These are phyloP conservation scores for Ascaphus truei DNA, from an alignment of 2,113 vertebrate genomes.

Conservation along the genomic window DNA sequence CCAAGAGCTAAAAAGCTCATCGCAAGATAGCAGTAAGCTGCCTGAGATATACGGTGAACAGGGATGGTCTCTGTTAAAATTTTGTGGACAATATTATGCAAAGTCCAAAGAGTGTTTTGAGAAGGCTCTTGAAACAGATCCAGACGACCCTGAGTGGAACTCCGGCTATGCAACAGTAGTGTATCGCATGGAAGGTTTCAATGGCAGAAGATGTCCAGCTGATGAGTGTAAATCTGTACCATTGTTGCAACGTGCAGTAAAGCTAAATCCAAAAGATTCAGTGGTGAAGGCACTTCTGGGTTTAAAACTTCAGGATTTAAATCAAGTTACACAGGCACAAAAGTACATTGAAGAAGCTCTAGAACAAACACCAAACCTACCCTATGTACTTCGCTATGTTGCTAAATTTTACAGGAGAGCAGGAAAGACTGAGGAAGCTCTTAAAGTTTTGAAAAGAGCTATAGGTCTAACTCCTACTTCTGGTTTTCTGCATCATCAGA, in stretches of 20 bases:
- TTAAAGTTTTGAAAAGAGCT: conserved; percentile 52
- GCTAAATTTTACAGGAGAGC: conserved; percentile 66
- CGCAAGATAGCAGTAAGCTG: conserved; percentile 32
- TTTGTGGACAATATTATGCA: conserved; percentile 50
- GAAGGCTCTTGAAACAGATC: conserved; percentile 60
- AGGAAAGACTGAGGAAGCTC: conserved; percentile 43
- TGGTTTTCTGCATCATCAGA: conserved; percentile 59
- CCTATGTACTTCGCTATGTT: conserved; percentile 59
- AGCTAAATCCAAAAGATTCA: conserved; percentile 53
- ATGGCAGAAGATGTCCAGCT: too few species aligned
- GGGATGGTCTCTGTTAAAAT: conserved; percentile 66
- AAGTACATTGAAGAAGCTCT: conserved; percentile 47
- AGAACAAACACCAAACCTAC: conserved; percentile 47
- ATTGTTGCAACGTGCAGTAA: conserved; percentile 55
- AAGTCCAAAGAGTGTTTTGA: conserved; percentile 61
- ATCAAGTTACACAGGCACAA: conserved; percentile 44
- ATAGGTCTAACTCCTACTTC: conserved; percentile 51
- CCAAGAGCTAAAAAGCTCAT: conserved; percentile 31
- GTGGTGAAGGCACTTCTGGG: conserved; percentile 59
- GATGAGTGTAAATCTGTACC: too few species aligned
- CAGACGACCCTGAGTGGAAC: conserved; percentile 61
- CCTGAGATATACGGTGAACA: conserved; percentile 62
- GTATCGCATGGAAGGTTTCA: conserved; percentile 62
- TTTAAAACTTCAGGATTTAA: conserved; percentile 55
- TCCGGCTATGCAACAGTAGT: conserved; percentile 58